Evolutionary conservation across 2,888 invertebrate species (phyloP).

Genomic region (Limnephilus rhombicus): DNA sequence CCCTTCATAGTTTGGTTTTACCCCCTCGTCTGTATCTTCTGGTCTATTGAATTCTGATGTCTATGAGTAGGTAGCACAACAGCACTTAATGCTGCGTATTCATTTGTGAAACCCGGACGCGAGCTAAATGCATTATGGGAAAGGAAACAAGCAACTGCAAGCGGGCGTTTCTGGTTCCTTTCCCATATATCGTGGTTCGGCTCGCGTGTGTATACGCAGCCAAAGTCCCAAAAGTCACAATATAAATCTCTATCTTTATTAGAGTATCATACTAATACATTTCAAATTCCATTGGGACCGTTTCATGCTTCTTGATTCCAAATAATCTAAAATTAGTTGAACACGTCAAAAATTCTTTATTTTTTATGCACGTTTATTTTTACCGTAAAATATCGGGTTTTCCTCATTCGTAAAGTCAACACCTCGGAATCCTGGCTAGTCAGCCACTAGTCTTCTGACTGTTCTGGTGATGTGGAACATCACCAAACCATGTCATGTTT

Average conservation of each 20-base stretch:
- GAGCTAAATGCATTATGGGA: too few species aligned
- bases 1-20: too few species aligned
- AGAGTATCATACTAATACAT: neutral
- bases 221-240: too few species aligned
- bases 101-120: too few species aligned
- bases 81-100: too few species aligned
- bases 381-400: neutral
- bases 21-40: too few species aligned
- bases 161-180: too few species aligned
- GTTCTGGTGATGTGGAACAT: neutral
- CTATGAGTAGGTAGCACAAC: neutral
- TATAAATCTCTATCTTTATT: too few species aligned
- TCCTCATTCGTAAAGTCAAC: constrained; percentile 10
- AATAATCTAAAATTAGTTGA: neutral
- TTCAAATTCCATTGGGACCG: neutral
- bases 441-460: constrained; percentile 13
- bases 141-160: too few species aligned
- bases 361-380: neutral
- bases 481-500: neutral
- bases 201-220: too few species aligned
- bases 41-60: too few species aligned
- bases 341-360: neutral
- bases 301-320: neutral
- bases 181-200: too few species aligned
- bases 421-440: constrained; percentile 19